These are phyloP conservation scores for Phyllotreta cruciferae DNA, from an alignment of 2,888 invertebrate species.

Conservation along the genomic window DNA sequence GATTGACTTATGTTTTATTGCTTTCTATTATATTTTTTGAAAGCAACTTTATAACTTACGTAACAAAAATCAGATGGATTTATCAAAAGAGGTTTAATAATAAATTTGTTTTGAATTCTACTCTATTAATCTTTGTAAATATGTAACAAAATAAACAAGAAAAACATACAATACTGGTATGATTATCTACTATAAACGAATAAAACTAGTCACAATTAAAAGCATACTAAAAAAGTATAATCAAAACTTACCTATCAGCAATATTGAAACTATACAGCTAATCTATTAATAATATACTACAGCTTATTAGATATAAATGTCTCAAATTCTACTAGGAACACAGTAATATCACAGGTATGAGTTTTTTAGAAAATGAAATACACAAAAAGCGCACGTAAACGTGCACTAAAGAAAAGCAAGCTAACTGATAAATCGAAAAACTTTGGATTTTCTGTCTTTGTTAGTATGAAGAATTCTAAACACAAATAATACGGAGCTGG, in stretches of 20 bases:
- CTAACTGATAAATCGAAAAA: conserved; percentile 29
- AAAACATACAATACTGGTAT: background rate
- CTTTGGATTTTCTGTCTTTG: conserved; percentile 29
- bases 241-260: background rate
- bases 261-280: background rate
- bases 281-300: too few species aligned
- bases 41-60: background rate
- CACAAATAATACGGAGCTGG: conserved; percentile 33
- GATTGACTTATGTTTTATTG: too few species aligned
- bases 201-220: background rate
- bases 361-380: conserved; percentile 4
- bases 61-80: conserved; percentile 7
- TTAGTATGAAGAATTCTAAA: conserved; percentile 30
- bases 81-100: background rate
- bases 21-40: background rate
- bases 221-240: background rate
- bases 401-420: conserved; percentile 15
- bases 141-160: conserved; percentile 1
- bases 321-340: conserved; percentile 11
- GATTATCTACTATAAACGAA: background rate
- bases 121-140: conserved; percentile 6
- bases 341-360: conserved; percentile 24
- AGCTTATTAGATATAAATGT: background rate
- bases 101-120: conserved; percentile 8
- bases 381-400: conserved; percentile 7